Base-by-base conservation (phyloP, 2,797 vertebrate genomes). In the Ctenopoma kingsleyae region DNA sequence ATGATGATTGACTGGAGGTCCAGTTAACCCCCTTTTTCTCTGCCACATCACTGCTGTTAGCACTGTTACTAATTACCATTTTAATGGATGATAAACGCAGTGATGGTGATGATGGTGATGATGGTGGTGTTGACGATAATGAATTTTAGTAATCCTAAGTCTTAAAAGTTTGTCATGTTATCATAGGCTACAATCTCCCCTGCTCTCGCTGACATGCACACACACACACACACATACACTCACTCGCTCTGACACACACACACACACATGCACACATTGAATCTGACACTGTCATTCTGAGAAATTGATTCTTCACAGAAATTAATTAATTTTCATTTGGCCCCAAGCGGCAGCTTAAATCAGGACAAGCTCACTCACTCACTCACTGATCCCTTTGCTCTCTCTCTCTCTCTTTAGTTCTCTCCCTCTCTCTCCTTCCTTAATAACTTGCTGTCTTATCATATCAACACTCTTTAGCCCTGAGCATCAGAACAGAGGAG, bases 281-380 rank as follows among this genome's bases (percentile, higher is more conserved):
- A 95, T 97, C 95, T 97, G 97, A 97, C 96, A 95, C 96, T 96
- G 96, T 98, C 96, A 97, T 94, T 96, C 96, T 96, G 94, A 96
- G 95, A 98, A 98, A 98, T 98, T 97, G 97, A 98, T 98, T 99
- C 98, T 98, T 97, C 96, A 96, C 97, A 98, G 97, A 98, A 99
- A 98, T 98, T 98, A 98, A 99, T 99, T 98, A 98, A 98, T 99
- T 98, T 98, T 98, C 97, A 98, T 98, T 98, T 97, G 94, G 96
- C 97, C 97, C 95, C 96, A 96, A 98, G 97, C 97, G 96, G 96
- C 96, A 96, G 96, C 97, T 94, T 98, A 97, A 98, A 97, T 97
- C 92, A 97, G 96, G 97, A 96, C 96, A 96, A 92, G 91, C 91
- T 92, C 91, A 84, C 89, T 92, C 89, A 86, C 90, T 92, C 90